phyloP scores from a whole-genome alignment of 2,797 vertebrate species.

The Chelonia mydas region DNA sequence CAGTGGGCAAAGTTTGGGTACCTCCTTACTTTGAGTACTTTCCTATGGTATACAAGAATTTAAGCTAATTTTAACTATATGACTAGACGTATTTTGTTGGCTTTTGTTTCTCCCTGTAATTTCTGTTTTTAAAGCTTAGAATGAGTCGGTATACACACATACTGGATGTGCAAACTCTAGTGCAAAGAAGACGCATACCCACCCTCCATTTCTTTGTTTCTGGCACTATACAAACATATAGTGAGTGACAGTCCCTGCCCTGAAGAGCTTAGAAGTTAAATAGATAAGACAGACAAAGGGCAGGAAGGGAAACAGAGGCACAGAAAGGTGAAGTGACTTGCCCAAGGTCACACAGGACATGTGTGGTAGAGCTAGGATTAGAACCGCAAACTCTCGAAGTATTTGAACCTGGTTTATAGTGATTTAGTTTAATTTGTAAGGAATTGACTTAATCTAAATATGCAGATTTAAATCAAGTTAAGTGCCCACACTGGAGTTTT shows the following conservation, averaged over 20 bases:
- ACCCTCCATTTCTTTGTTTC: not conserved
- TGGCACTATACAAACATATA: not conserved
- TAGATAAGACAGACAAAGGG: not conserved
- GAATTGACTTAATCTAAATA: conserved; percentile 23
- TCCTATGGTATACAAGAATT: not conserved
- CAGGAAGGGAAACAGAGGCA: not conserved
- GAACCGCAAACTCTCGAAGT: not conserved
- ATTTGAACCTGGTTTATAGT: not conserved
- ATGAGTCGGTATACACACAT: not conserved
- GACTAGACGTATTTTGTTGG: not conserved
- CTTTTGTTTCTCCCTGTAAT: not conserved
- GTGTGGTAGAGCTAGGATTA: not conserved
- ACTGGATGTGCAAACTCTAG: not conserved
- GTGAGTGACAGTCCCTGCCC: not conserved
- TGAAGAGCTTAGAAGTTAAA: not conserved
- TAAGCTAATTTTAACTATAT: not conserved
- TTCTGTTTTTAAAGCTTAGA: not conserved
- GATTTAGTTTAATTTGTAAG: conserved; percentile 50
- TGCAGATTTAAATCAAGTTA: not conserved
- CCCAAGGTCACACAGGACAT: not conserved
- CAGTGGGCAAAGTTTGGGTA: not conserved
- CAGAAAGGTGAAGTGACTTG: not conserved
- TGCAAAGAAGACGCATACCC: not conserved
- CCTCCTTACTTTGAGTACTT: not conserved
- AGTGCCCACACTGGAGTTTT: not conserved